Percentiles rank a stretch among this genome's conserved stretches.
Conservation (phyloP, 2,888 invertebrate genomes). For the Harpalus rufipes region DNA sequence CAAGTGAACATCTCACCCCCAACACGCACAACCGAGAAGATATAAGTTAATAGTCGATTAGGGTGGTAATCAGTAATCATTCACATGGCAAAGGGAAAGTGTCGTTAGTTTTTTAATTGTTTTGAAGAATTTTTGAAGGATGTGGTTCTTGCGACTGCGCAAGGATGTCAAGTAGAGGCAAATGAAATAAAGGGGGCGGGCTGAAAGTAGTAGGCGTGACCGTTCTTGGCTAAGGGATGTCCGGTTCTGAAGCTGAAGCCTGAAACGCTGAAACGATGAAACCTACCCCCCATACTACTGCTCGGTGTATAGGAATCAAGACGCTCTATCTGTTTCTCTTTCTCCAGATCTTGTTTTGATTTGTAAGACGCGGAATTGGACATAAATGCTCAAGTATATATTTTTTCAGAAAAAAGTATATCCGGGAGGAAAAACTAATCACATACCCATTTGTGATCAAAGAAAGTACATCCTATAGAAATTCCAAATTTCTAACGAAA, state of each 20-base stretch:
- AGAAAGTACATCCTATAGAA: no score
- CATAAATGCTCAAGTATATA: not conserved
- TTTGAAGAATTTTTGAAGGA: not conserved
- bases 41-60: not conserved
- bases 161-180: slow-evolving; percentile 73
- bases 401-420: slow-evolving; percentile 1
- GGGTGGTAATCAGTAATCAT: not conserved
- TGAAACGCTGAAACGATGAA: slow-evolving; percentile 1
- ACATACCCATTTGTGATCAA: not conserved
- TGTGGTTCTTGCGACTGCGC: not conserved
- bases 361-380: not conserved
- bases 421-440: not conserved
- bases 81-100: not conserved
- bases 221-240: slow-evolving; percentile 75
- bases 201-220: slow-evolving; percentile 72
- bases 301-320: not conserved
- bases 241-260: slow-evolving; percentile 71
- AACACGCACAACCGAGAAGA: not conserved
- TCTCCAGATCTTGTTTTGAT: slow-evolving; percentile 5
- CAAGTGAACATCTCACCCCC: slow-evolving; percentile 13
- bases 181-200: slow-evolving; percentile 74
- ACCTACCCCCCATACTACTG: not conserved
- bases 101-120: not conserved
- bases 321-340: slow-evolving; percentile 5
- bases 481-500: no score